Percentiles rank a stretch among this genome's conserved stretches.
These are phyloP conservation scores for Lamellibrachia luymesi DNA, from an alignment of 1,140 invertebrate genomes.

Conservation along the genomic window DNA sequence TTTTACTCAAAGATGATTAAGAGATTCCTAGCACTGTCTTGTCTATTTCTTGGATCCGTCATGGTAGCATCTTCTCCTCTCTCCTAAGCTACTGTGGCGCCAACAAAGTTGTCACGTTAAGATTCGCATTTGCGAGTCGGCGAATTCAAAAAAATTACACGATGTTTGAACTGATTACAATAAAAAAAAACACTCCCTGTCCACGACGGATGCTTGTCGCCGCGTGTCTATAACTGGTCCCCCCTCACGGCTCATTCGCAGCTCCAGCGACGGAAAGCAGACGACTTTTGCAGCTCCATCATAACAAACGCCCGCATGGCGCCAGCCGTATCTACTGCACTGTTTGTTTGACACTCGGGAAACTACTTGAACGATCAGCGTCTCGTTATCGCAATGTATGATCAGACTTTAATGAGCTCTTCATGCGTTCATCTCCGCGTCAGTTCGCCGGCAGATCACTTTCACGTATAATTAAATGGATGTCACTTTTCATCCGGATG, in stretches of 20 bases:
- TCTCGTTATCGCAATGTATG: not conserved
- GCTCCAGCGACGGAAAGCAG: not conserved
- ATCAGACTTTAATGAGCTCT: conserved; percentile 5
- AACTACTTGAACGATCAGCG: conserved; percentile 4
- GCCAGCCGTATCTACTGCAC: not conserved
- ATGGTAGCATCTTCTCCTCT: not conserved
- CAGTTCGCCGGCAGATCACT: not conserved
- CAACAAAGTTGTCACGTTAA: not conserved
- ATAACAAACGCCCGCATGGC: not conserved
- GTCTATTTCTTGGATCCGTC: conserved; percentile 5
- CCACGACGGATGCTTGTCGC: not conserved
- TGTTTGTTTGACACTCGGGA: not conserved
- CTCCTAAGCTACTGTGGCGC: not conserved
- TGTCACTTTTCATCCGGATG: conserved; percentile 4
- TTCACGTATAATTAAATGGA: conserved; percentile 1
- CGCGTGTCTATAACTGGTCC: not conserved
- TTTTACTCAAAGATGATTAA: too few species aligned
- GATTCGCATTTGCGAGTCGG: not conserved
- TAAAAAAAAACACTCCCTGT: not conserved
- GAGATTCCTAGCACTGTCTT: not conserved
- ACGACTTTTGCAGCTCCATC: not conserved
- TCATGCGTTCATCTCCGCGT: not conserved
- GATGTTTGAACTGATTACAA: not conserved
- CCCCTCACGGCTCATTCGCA: not conserved
- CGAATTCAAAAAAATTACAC: not conserved